Evolutionary conservation across 2,888 invertebrate genomes (phyloP).

Genomic region (Neelides folsomi): DNA sequence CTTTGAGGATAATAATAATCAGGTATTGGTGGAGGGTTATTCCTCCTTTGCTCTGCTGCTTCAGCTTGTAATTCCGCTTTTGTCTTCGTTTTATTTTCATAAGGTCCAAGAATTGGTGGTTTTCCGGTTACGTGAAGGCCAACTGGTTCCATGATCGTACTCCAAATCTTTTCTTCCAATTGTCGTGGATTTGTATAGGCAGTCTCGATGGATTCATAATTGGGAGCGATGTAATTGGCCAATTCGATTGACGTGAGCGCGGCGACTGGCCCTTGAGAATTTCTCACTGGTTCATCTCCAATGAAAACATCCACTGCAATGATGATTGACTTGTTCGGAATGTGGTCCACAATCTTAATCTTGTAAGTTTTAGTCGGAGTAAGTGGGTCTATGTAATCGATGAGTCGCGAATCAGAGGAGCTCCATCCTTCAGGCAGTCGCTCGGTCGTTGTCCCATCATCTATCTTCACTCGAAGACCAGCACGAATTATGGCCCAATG

Average conservation of each 20-base stretch:
- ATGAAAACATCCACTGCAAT: conserved; percentile 7
- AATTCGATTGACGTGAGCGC: conserved; percentile 5
- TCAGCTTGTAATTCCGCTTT: conserved; percentile 1
- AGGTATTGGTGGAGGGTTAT: not conserved
- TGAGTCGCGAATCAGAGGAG: conserved; percentile 4
- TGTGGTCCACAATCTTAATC: conserved; percentile 22
- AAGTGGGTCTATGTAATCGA: conserved; percentile 17
- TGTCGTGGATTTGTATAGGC: conserved; percentile 14
- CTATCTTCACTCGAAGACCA: conserved; percentile 19
- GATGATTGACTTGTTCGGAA: conserved; percentile 17
- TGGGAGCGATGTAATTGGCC: not conserved
- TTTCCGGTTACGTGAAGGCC: conserved; percentile 19
- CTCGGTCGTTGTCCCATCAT: conserved; percentile 11
- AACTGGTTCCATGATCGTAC: conserved; percentile 23
- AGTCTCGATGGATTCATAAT: not conserved
- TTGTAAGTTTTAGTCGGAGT: conserved; percentile 15
- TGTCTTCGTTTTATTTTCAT: conserved; percentile 15
- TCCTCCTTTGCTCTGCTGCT: not conserved
- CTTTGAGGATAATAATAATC: not conserved
- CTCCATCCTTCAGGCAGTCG: conserved; percentile 9
- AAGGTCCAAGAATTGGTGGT: conserved; percentile 18
- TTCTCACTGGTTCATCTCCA: conserved; percentile 12
- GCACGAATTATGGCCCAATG: conserved; percentile 26
- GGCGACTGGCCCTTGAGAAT: conserved; percentile 16
- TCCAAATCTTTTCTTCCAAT: conserved; percentile 22